These are phyloP conservation scores for Antitype chi DNA, from an alignment of 2,888 invertebrate species.

Conservation along the genomic window DNA sequence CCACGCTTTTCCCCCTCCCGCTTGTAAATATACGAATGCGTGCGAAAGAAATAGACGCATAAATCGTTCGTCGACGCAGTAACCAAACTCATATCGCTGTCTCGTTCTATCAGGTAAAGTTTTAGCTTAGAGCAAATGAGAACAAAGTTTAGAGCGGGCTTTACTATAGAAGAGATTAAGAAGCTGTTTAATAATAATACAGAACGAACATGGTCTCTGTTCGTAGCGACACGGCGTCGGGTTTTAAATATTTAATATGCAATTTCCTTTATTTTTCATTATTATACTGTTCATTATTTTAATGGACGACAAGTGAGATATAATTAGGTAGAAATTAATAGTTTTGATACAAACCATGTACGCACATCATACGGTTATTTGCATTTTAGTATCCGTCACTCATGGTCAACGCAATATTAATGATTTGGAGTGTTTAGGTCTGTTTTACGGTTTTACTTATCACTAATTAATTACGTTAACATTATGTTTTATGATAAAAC, in stretches of 20 bases:
- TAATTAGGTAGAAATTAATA: conserved; percentile 82
- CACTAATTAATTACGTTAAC: conserved; percentile 47
- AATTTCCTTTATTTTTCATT: conserved; percentile 88
- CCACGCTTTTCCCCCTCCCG: conserved; percentile 82
- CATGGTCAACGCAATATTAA: conserved; percentile 58
- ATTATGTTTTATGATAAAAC: conserved; percentile 39
- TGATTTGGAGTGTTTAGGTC: conserved; percentile 50
- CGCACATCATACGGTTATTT: conserved; percentile 68
- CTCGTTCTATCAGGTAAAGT: conserved; percentile 73
- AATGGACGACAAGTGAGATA: conserved; percentile 81
- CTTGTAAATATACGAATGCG: conserved; percentile 72
- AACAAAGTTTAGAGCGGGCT: conserved; percentile 68
- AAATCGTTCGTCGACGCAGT: conserved; percentile 66
- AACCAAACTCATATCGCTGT: conserved; percentile 65
- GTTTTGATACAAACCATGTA: conserved; percentile 71
- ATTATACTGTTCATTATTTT: conserved; percentile 77
- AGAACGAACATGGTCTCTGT: conserved; percentile 87
- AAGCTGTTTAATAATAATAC: conserved; percentile 89
- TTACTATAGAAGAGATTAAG: conserved; percentile 85
- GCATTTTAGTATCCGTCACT: conserved; percentile 66
- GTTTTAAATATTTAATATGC: conserved; percentile 89
- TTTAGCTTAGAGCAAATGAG: conserved; percentile 76
- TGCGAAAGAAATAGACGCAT: conserved; percentile 81
- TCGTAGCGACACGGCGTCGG: conserved; percentile 82
- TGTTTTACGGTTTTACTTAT: conserved; percentile 51